Evolutionary conservation across 1,140 invertebrate species (phyloP), one percentile per base, ranked within the genome.

Genomic region (Paramacrobiotus metropolitanus): DNA sequence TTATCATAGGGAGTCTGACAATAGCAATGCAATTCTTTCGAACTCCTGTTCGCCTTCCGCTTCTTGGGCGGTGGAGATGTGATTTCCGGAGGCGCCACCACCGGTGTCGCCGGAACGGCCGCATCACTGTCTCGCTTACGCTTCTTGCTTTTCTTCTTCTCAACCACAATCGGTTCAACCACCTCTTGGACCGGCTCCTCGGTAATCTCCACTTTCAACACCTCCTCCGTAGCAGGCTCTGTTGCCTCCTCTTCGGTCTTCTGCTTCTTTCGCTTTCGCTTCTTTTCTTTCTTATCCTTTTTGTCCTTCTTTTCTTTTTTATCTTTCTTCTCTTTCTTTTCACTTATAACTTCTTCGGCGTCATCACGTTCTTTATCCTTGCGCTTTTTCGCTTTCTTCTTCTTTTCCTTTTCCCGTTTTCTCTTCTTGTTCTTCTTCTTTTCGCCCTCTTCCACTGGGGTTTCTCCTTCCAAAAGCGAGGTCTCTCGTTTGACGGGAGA

Each of bases 1-100:
- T 89, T 85, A 72, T 96, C 91, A 71, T 94, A 96, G 2, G 89
- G 88, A 34, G 85, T 93, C 68, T 86, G 82, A 71, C 93, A 97
- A 24, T 92, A 76, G 71, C 92, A 97, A 67, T 93, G 86, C 0
- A 93, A 74, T 70, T 90, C 90, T n/a, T n/a, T n/a, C n/a, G n/a
- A n/a, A 65, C 87, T 84, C 20, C 28, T 83, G 83, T 64, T 67
- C 64, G 64, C 34, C 34, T 40, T n/a, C 9, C n/a, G n/a, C 34
- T 40, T n/a, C 9, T 40, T n/a, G 9, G 9, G 34, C 34, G 9
- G 34, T n/a, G 9, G 34, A 9, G 34, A 15, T 15, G 9, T 40
- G 34, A 15, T 40, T n/a, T 40, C n/a, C 34, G 34, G n/a, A 40
- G 34, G n/a, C 34, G 34, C 34, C 9, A 40, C 34, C 34, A n/a